A percentile compares a stretch with the other conserved stretches of the same genome.
Evolutionary conservation across 1,140 invertebrate species (phyloP).

Genomic region (Drosophila pallidifrons): DNA sequence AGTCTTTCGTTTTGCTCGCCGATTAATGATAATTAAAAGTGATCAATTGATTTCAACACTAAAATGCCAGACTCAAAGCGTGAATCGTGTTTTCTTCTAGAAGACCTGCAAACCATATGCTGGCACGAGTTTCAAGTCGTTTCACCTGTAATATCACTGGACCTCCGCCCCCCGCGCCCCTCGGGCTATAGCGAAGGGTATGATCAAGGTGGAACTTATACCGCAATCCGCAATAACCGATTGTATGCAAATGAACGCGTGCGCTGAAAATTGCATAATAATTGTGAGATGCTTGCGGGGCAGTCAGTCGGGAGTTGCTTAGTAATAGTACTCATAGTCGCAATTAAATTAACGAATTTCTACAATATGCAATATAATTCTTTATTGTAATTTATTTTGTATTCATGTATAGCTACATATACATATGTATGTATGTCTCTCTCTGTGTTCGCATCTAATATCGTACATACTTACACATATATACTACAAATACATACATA

Average conservation of each 20-base stretch:
- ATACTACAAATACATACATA: conserved; percentile 17
- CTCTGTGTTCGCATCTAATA: conserved; percentile 32
- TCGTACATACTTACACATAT: conserved; percentile 16
- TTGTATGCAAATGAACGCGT: conserved; percentile 79
- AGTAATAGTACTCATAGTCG: conserved; percentile 1
- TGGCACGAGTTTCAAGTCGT: conserved; percentile 18
- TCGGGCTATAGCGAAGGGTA: conserved; percentile 48
- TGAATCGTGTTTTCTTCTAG: conserved; percentile 29
- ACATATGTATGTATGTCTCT: conserved; percentile 46
- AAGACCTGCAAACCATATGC: conserved; percentile 1
- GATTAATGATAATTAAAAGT: conserved; percentile 63
- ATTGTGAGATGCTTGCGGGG: conserved; percentile 34
- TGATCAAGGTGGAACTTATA: conserved; percentile 44
- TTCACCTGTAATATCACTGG: conserved; percentile 28
- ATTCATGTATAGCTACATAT: conserved; percentile 53
- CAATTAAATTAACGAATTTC: conserved; percentile 36
- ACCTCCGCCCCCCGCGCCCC: not conserved
- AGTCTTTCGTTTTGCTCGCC: conserved; percentile 37
- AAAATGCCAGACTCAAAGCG: conserved; percentile 28
- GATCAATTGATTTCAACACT: conserved; percentile 64
- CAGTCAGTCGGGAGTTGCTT: conserved; percentile 4
- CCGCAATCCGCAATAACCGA: conserved; percentile 35
- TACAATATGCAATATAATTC: conserved; percentile 81
- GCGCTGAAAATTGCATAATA: conserved; percentile 73
- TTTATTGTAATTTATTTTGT: conserved; percentile 79